Conservation (phyloP, 92 coral and sea anemone species). For the Actinernus sp. region DNA sequence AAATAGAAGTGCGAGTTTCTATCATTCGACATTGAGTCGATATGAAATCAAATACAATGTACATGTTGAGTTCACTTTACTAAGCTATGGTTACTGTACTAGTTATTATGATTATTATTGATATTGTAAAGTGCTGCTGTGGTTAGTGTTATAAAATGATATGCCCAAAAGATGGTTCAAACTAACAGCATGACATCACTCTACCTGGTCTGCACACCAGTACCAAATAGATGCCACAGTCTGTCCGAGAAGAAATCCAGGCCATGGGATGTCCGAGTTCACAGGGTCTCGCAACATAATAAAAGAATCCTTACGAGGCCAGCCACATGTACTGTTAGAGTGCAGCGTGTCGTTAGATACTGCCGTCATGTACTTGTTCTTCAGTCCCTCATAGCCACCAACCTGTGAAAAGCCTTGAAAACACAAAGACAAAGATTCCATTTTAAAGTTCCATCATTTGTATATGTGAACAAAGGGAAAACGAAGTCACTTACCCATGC, state of each 20-base stretch:
- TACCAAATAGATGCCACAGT: conserved; percentile 98
- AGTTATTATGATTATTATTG: too few species aligned
- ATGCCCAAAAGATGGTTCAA: too few species aligned
- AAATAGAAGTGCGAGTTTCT: too few species aligned
- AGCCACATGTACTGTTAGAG: conserved; percentile 95
- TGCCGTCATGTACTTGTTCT: conserved; percentile 88
- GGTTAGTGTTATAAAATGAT: too few species aligned
- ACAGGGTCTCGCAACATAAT: conserved; percentile 91
- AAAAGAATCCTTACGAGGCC: conserved; percentile 92
- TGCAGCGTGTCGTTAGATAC: conserved; percentile 85
- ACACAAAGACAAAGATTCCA: neutral
- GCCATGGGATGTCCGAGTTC: conserved; percentile 98
- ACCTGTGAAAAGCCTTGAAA: conserved; percentile 76
- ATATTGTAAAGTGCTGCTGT: too few species aligned
- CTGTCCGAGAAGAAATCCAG: conserved; percentile 94
- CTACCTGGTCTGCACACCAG: conserved; percentile 99
- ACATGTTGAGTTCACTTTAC: too few species aligned
- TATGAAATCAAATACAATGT: too few species aligned
- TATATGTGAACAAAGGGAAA: neutral
- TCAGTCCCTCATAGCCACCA: conserved; percentile 90
- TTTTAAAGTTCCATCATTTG: neutral
- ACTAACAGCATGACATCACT: too few species aligned
- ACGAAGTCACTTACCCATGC: conserved; percentile 91
- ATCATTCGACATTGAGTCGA: too few species aligned
- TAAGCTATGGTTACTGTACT: too few species aligned